Evolutionary conservation across 35 echinoderm and acorn worm genomes (phyloP).

Genomic region (Anneissia japonica): DNA sequence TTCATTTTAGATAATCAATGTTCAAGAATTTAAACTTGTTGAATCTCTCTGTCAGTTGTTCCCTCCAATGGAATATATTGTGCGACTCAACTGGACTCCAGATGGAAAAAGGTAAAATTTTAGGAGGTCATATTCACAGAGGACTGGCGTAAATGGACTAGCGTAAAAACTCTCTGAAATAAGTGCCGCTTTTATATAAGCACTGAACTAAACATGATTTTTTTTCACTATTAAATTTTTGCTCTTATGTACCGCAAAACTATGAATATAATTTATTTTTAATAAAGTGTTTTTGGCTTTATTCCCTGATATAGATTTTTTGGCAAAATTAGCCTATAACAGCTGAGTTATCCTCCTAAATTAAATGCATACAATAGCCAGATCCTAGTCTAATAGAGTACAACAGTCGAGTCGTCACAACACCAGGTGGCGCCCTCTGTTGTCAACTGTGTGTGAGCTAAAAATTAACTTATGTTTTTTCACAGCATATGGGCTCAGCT

Average conservation of each 20-base stretch:
- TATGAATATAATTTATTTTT: not conserved
- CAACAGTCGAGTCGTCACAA: too few relatives aligned
- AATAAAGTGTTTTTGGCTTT: not conserved
- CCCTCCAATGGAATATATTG: conserved; percentile 90
- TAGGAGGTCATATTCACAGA: too few relatives aligned
- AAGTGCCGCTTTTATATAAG: too few relatives aligned
- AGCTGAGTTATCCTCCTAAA: not conserved
- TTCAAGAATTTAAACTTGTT: conserved; percentile 47
- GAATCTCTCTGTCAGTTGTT: conserved; percentile 70
- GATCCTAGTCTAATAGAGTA: too few relatives aligned
- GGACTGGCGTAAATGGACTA: too few relatives aligned
- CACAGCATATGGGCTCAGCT: conserved; percentile 88
- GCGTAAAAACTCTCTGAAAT: too few relatives aligned
- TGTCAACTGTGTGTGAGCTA: too few relatives aligned
- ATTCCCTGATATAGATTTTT: not conserved
- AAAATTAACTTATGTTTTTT: not conserved
- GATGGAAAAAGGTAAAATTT: conserved; percentile 94
- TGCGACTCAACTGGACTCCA: conserved; percentile 81
- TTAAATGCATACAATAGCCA: not conserved
- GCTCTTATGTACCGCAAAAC: not conserved
- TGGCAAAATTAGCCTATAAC: not conserved
- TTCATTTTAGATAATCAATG: conserved; percentile 50
- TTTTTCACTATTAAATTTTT: too few relatives aligned
- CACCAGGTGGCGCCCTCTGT: too few relatives aligned
- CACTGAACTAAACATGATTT: too few relatives aligned